Percentiles rank a stretch among this genome's conserved stretches.
Conservation (phyloP, 2,888 invertebrate genomes). For the Epinotia nisella region DNA sequence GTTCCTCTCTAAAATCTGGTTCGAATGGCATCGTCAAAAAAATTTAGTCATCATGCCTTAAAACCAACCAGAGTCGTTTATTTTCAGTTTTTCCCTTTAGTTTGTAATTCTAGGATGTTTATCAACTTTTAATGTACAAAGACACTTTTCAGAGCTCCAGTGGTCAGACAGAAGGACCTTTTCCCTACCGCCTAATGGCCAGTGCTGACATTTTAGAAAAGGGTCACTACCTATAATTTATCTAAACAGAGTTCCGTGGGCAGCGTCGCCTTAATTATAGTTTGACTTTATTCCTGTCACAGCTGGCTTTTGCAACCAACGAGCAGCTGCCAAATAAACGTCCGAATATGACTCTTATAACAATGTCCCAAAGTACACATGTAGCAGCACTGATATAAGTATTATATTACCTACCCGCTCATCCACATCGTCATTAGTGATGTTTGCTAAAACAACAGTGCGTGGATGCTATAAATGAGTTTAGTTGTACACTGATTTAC, state of each 20-base stretch:
- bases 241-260: conserved; percentile 73
- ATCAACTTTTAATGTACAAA: conserved; percentile 66
- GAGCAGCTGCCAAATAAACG: conserved; percentile 25
- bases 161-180: conserved; percentile 62
- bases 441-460: conserved; percentile 39
- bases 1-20: too few species aligned
- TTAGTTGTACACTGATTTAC: conserved; percentile 23
- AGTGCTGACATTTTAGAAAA: conserved; percentile 80
- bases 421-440: conserved; percentile 42
- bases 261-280: conserved; percentile 77
- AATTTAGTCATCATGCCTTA: too few species aligned
- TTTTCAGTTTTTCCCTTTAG: background rate
- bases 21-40: too few species aligned
- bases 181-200: conserved; percentile 71
- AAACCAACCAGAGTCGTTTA: conserved; percentile 1
- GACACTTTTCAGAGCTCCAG: conserved; percentile 55
- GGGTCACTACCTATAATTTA: conserved; percentile 83
- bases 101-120: conserved; percentile 47
- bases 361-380: conserved; percentile 18
- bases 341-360: conserved; percentile 16
- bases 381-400: background rate
- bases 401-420: conserved; percentile 31
- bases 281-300: conserved; percentile 76
- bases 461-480: conserved; percentile 37
- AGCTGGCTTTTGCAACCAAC: conserved; percentile 60